phyloP scores from a whole-genome alignment of 2,888 invertebrate species.

The Trissonchulus sp. region DNA sequence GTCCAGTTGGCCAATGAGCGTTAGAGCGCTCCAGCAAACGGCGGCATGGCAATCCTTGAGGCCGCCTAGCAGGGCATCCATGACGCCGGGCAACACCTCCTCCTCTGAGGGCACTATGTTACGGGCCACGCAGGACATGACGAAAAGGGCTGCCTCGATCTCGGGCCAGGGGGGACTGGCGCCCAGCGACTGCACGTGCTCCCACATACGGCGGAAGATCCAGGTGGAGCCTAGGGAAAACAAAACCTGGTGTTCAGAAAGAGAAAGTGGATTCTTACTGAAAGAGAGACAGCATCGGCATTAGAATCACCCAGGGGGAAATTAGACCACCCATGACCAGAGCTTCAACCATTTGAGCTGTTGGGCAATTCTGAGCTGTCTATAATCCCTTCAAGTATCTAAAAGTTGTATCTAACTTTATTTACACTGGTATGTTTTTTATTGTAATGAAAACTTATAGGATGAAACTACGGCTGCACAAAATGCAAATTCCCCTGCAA shows the following conservation, averaged over 20 bases:
- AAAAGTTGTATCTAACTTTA: no score
- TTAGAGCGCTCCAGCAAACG: conserved; percentile 8
- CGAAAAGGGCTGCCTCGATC: conserved; percentile 83
- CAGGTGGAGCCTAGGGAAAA: conserved; percentile 32
- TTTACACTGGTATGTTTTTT: no score
- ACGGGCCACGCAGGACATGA: conserved; percentile 90
- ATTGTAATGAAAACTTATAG: no score
- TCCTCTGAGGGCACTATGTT: conserved; percentile 74
- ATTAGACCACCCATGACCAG: conserved; percentile 41
- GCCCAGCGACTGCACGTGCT: conserved; percentile 62
- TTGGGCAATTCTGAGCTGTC: no score
- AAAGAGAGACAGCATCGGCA: no score
- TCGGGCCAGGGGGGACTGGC: conserved; percentile 75
- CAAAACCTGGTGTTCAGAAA: background rate
- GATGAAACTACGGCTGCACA: no score
- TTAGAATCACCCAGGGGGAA: conserved; percentile 35
- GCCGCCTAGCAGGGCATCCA: background rate
- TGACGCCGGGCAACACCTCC: background rate
- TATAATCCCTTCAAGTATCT: no score
- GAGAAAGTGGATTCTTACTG: no score
- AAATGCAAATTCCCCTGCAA: no score
- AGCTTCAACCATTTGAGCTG: no score
- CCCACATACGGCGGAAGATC: conserved; percentile 54
- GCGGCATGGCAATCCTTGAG: no score
- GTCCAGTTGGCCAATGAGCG: conserved; percentile 1